Conservation (phyloP, 2,888 invertebrate species). For the Callosobruchus maculatus region DNA sequence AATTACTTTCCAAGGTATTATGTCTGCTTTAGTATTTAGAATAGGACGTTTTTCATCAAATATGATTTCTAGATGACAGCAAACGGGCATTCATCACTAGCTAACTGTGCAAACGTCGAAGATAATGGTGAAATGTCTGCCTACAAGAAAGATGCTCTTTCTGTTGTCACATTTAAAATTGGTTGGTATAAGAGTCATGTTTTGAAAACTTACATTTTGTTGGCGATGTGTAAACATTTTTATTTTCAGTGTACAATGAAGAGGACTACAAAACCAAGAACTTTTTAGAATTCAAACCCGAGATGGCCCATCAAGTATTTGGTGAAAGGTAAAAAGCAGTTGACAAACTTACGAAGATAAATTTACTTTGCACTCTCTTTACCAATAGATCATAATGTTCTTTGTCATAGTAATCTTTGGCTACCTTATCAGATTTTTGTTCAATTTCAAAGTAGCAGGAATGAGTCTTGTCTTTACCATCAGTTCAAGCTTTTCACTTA, state of each 20-base stretch:
- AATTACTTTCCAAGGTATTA: background rate
- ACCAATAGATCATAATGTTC: no score
- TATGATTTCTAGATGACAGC: background rate
- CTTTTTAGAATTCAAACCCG: constrained; percentile 61
- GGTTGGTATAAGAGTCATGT: constrained; percentile 16
- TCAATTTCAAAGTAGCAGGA: no score
- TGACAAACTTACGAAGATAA: constrained; percentile 27
- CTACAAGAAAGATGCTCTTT: constrained; percentile 30
- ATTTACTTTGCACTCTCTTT: no score
- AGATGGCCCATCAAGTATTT: constrained; percentile 92
- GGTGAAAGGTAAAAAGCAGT: constrained; percentile 60
- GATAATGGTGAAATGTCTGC: constrained; percentile 27
- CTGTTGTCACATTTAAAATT: constrained; percentile 29
- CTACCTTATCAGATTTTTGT: no score
- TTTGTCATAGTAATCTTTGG: no score
- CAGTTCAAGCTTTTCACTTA: no score
- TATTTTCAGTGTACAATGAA: constrained; percentile 24
- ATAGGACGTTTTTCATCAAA: background rate
- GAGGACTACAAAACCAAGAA: constrained; percentile 20
- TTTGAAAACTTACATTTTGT: background rate
- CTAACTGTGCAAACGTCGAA: background rate
- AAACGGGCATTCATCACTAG: background rate
- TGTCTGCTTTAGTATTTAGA: background rate
- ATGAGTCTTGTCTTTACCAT: no score
- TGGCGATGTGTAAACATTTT: constrained; percentile 1